phyloP scores from a whole-genome alignment of 1,140 invertebrate species.

The Bacillus rossius region DNA sequence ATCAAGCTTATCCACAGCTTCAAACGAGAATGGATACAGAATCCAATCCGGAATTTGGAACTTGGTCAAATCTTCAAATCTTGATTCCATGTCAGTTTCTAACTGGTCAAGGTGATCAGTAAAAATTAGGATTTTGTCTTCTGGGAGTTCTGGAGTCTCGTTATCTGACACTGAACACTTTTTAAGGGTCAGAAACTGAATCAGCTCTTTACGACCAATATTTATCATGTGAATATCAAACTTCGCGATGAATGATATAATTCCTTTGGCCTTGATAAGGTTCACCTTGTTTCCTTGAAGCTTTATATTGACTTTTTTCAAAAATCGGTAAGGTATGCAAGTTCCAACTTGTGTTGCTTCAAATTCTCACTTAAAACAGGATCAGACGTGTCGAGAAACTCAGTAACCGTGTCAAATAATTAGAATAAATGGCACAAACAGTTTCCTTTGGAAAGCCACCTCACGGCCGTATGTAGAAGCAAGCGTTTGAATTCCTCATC shows the following conservation, averaged over 20 bases:
- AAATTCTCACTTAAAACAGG: constrained; percentile 6
- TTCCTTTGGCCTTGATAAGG: constrained; percentile 5
- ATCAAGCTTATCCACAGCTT: constrained; percentile 2
- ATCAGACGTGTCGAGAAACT: constrained; percentile 3
- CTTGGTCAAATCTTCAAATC: constrained; percentile 2
- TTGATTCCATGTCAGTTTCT: constrained; percentile 1
- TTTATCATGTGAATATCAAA: constrained; percentile 5
- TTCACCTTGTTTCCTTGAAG: constrained; percentile 2
- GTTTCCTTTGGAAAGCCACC: constrained; percentile 9
- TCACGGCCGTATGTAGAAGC: neutral
- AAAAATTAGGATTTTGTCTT: constrained; percentile 1
- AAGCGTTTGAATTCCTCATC: neutral
- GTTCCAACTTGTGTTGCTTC: constrained; percentile 1
- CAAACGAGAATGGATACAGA: neutral
- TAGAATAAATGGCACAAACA: neutral
- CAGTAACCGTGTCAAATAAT: neutral
- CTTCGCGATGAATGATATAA: constrained; percentile 4
- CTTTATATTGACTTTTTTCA: constrained; percentile 3
- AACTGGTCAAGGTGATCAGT: constrained; percentile 4
- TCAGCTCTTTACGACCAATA: constrained; percentile 1
- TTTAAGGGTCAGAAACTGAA: constrained; percentile 5
- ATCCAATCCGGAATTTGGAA: constrained; percentile 1
- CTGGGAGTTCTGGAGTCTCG: neutral
- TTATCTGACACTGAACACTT: constrained; percentile 4
- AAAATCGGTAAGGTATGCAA: neutral